phyloP scores from a whole-genome alignment of 1,140 invertebrate species.

The Myzus persicae region DNA sequence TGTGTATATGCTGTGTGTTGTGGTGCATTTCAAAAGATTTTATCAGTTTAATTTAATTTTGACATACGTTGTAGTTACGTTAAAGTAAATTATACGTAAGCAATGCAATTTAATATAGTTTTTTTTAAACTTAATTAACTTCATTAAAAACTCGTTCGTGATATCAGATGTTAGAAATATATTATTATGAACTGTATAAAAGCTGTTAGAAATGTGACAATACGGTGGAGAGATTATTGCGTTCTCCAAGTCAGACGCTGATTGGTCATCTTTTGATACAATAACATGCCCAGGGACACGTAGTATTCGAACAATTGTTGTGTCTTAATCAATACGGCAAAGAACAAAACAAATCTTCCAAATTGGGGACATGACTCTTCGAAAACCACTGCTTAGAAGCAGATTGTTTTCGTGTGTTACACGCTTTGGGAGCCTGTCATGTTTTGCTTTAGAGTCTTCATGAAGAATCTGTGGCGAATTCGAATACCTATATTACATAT shows the following conservation, averaged over 20 bases:
- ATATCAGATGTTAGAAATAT: background rate
- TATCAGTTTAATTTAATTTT: background rate
- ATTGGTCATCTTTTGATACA: constrained; percentile 21
- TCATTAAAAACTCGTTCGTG: too few relatives aligned
- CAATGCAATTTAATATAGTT: background rate
- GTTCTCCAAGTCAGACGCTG: background rate
- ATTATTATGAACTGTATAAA: background rate
- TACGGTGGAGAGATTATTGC: background rate
- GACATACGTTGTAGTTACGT: background rate
- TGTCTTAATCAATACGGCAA: constrained; percentile 9
- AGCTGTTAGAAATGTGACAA: background rate
- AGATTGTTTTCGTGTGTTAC: constrained; percentile 26
- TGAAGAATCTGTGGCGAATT: background rate
- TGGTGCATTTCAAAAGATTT: background rate
- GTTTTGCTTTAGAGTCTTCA: background rate
- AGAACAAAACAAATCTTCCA: background rate
- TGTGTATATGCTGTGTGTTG: background rate
- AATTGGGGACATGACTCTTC: constrained; percentile 3
- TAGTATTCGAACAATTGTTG: constrained; percentile 41
- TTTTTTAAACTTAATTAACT: background rate
- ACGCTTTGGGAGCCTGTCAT: background rate
- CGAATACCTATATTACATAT: background rate
- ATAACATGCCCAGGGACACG: background rate
- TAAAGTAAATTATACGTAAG: background rate
- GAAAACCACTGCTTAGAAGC: background rate